Conservation (phyloP, 2,797 vertebrate genomes). For the Sebastes iracundus region DNA sequence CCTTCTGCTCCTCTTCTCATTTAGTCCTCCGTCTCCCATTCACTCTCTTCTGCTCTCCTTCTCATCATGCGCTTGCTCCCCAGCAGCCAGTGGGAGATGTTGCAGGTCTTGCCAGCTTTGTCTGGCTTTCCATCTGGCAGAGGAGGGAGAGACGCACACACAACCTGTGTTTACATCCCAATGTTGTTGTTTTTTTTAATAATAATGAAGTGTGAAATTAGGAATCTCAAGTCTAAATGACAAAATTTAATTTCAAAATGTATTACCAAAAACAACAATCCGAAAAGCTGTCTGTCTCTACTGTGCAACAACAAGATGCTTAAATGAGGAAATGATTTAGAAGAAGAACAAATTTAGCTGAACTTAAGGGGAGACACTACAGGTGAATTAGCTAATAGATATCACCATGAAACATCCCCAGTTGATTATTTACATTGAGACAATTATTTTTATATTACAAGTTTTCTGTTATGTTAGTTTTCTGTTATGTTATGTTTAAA, state of each 20-base stretch:
- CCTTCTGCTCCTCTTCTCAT: slow-evolving; percentile 66
- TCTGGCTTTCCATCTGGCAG: slow-evolving; percentile 70
- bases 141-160: slow-evolving; percentile 7
- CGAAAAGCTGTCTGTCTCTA: neutral
- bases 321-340: neutral
- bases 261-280: neutral
- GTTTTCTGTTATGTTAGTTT: no score
- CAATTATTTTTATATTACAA: no score
- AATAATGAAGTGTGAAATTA: slow-evolving; percentile 27
- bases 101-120: slow-evolving; percentile 70
- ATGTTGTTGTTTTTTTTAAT: slow-evolving; percentile 3
- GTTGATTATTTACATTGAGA: no score
- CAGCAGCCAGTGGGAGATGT: slow-evolving; percentile 67
- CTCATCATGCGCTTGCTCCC: slow-evolving; percentile 38
- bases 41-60: slow-evolving; percentile 30
- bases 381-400: no score
- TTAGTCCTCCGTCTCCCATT: slow-evolving; percentile 54
- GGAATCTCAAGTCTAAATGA: neutral
- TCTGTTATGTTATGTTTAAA: no score
- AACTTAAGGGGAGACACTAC: neutral
- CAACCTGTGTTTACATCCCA: slow-evolving; percentile 54
- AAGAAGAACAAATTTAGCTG: neutral
- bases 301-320: neutral
- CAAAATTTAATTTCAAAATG: neutral
- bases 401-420: fast-evolving